Evolutionary conservation across 1,140 invertebrate genomes (phyloP), one percentile per base, ranked within the genome.

Genomic region (Acromyrmex charruanus): DNA sequence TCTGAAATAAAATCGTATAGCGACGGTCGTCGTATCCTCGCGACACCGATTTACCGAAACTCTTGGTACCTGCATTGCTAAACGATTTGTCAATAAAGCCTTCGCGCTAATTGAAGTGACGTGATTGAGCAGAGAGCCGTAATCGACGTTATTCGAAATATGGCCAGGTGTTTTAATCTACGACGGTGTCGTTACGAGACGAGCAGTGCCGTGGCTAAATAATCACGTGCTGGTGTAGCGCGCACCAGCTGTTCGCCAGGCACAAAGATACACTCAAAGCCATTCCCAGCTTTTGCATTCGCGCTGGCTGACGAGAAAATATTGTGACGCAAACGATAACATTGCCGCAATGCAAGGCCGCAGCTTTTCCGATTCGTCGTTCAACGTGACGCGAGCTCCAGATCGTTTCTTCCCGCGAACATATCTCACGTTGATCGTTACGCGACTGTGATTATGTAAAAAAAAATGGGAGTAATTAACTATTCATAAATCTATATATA

Each of bases 291-390:
- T 66, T 69, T 77, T 86, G 81, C 79, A 87, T 39, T 88, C 18
- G 44, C 39, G 7, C 55, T 49, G 51, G 4, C 55, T 51, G 51
- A 69, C 58, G 81, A 90, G 89, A 90, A 90, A 90, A 90, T 88
- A 88, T 88, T 88, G 63, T 90, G 89, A 90, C 89, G 89, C 89
- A 86, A 88, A 86, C 69, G 86, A 90, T 90, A 90, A 90, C 89
- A 79, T 63, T 72, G 65, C 35, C 74, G 35, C 75, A 35, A 53
- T n/a, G 86, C 89, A 90, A 90, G 89, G 89, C 82, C 79, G 79
- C 59, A 55, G 72, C 74, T 90, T 90, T 90, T 90, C 89, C 89
- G 74, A 90, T 80, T 89, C 88, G 89, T 74, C 79, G 87, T 86
- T 55, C 59, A 44, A 68, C 61, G 51, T 35, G 25, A 69, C 51